Evolutionary conservation across 53 echinoderm and acorn worm species (phyloP).

Genomic region (Actinopyga echinites): DNA sequence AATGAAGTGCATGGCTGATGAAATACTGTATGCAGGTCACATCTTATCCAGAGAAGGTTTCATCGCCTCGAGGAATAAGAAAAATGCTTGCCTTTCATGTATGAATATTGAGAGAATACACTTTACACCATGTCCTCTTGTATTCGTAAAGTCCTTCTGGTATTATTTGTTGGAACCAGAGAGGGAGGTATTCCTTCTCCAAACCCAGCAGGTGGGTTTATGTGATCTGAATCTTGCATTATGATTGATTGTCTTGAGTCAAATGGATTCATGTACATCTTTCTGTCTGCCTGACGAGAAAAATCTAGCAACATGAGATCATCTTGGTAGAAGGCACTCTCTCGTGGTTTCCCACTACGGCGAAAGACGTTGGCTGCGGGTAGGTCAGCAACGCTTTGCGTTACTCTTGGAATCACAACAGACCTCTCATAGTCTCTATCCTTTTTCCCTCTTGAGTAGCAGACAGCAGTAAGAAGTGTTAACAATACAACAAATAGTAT

Average conservation of each 20-base stretch:
- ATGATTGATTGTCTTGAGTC: constrained; percentile 76
- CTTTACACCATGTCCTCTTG: constrained; percentile 64
- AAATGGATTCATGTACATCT: constrained; percentile 96
- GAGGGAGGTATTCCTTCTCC: constrained; percentile 59
- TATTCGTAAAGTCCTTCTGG: constrained; percentile 78
- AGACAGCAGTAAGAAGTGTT: constrained; percentile 57
- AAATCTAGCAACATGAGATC: constrained; percentile 88
- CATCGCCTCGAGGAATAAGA: no score
- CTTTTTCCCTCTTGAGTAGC: constrained; percentile 73
- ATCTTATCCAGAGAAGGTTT: no score
- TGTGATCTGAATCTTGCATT: constrained; percentile 45
- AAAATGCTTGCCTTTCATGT: neutral
- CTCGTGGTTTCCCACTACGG: constrained; percentile 60
- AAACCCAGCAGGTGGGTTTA: constrained; percentile 22
- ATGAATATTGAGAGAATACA: neutral
- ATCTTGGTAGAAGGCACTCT: constrained; percentile 66
- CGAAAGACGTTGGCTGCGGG: constrained; percentile 64
- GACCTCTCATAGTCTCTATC: constrained; percentile 48
- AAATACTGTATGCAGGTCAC: no score
- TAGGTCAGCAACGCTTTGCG: constrained; percentile 38
- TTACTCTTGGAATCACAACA: constrained; percentile 47
- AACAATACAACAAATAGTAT: constrained; percentile 55
- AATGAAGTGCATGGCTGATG: no score
- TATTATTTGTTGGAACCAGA: constrained; percentile 57
- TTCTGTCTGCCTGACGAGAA: constrained; percentile 55